These are phyloP conservation scores for Scotopteryx bipunctaria DNA, from an alignment of 2,888 invertebrate genomes.

Conservation along the genomic window DNA sequence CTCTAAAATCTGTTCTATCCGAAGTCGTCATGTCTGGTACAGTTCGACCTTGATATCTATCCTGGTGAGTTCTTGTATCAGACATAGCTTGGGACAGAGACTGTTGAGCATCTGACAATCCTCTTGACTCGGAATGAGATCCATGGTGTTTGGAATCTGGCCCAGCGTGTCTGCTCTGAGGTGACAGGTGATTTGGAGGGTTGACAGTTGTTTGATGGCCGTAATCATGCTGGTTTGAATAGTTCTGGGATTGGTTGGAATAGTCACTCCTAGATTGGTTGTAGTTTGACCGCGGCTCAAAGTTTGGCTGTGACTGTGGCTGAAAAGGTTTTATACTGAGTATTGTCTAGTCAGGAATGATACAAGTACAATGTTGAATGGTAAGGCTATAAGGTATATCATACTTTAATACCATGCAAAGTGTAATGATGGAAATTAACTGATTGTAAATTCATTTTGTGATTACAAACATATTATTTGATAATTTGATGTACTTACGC, in stretches of 20 bases:
- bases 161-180: neutral
- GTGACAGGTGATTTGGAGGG: neutral
- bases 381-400: too few species aligned
- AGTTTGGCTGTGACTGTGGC: constrained; percentile 38
- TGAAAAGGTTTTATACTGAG: constrained; percentile 36
- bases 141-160: constrained; percentile 9
- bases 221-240: constrained; percentile 24
- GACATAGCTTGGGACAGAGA: constrained; percentile 8
- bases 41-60: constrained; percentile 6
- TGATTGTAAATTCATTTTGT: too few species aligned
- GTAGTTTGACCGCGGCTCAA: constrained; percentile 44
- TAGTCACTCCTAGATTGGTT: constrained; percentile 46
- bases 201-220: neutral
- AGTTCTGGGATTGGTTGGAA: constrained; percentile 40
- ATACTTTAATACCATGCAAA: too few species aligned
- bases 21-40: neutral
- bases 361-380: too few species aligned
- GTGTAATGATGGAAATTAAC: too few species aligned
- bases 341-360: too few species aligned
- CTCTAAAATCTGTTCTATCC: constrained; percentile 6
- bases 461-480: too few species aligned
- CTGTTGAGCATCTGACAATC: constrained; percentile 5
- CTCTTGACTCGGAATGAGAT: neutral
- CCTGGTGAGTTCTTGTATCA: neutral
- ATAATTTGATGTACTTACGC: too few species aligned